Evolutionary conservation across 2,888 invertebrate species (phyloP), one percentile per base, ranked within the genome.

Genomic region (Ganaspis brasiliensis): DNA sequence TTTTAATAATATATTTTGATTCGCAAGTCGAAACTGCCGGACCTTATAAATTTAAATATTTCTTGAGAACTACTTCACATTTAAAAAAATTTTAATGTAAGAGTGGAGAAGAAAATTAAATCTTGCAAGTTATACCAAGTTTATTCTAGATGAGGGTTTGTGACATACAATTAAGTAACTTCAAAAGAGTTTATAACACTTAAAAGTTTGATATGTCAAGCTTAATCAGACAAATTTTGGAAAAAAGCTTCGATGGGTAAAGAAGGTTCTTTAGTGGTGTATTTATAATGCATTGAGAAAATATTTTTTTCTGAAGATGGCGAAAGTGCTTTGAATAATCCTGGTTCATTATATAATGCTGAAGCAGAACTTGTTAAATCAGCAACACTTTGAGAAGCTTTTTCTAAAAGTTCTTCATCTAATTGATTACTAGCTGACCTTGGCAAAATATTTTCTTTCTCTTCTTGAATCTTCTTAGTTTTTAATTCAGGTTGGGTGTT

Each of bases 201-300:
- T n/a, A n/a, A n/a, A n/a, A n/a, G n/a, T 31, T 31, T 31, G 6
- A 31, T 31, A 31, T 31, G 6, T 31, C 6, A 31, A 31, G 52
- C 37, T 71, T 93, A 94, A 90, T 94, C 94, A 83, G 95, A 94
- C 67, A 96, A 89, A 87, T 95, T 95, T 19, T 96, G 95, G 88
- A 96, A 96, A 91, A 96, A 96, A 0, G 96, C 96, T 91, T 96
- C 96, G 80, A 96, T 95, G 0, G 96, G 96, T 71, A 96, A 92
- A 73, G 96, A 96, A 0, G 96, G 96, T 88, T 96, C 96, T 82
- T 96, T 96, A 0, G 96, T 96, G 0, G 95, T 94, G 90, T 96
- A 94, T 24, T 95, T 95, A 83, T 96, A 95, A 85, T 95, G 95
- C 85, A 93, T 94, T 3, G 95, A 94, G 86, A 95, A 94, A 83